A percentile compares a stretch with the other conserved stretches of the same genome.
Conservation (phyloP, 1,140 invertebrate species). For the Phenacoccus solenopsis region DNA sequence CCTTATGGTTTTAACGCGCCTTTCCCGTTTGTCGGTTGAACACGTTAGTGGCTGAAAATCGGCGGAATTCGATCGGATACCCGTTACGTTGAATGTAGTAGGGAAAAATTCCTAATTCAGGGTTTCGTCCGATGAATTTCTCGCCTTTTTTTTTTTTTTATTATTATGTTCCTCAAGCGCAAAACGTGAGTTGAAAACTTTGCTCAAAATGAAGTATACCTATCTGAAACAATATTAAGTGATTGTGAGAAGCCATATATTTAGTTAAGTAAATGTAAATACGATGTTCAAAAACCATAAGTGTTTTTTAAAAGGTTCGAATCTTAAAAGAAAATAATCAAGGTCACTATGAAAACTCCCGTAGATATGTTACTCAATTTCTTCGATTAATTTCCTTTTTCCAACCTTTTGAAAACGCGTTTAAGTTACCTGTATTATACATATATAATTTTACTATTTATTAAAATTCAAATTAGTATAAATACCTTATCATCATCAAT, state of each 20-base stretch:
- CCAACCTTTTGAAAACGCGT: neutral
- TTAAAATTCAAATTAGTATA: too few relatives aligned
- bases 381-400: neutral
- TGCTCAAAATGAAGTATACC: conserved; percentile 1
- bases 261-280: neutral
- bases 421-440: neutral
- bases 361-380: too few relatives aligned
- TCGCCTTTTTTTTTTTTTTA: neutral
- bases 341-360: neutral
- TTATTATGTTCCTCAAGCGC: neutral
- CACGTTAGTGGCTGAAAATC: neutral
- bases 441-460: neutral
- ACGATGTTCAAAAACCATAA: neutral
- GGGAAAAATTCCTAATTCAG: neutral
- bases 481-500: too few relatives aligned
- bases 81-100: neutral
- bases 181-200: conserved; percentile 2
- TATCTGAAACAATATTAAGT: neutral
- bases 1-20: conserved; percentile 39
- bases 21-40: conserved; percentile 55
- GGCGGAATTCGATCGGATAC: neutral
- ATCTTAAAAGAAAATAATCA: neutral
- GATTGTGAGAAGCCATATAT: neutral
- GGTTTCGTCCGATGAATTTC: neutral
- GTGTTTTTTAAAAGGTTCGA: neutral